Conservation (phyloP, 2,113 vertebrate genomes). For the Festucalex cinctus region DNA sequence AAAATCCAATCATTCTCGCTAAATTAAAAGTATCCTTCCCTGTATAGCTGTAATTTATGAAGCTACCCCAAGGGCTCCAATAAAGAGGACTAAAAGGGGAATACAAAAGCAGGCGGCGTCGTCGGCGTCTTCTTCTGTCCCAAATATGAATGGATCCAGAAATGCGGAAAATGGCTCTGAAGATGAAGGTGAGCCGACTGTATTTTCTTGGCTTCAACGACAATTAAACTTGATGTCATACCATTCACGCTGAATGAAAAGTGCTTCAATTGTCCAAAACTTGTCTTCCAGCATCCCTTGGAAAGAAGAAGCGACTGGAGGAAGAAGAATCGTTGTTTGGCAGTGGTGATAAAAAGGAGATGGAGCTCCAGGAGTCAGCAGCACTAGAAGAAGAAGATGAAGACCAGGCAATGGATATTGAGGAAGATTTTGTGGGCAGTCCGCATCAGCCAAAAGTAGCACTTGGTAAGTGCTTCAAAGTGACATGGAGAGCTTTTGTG, state of each 20-base stretch:
- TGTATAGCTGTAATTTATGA: conserved; percentile 17
- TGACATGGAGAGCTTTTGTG: too few relatives aligned
- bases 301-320: too few relatives aligned
- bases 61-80: conserved; percentile 37
- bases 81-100: conserved; percentile 38
- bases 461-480: conserved; percentile 12
- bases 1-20: neutral
- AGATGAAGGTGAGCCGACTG: conserved; percentile 29
- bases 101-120: neutral
- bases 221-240: neutral
- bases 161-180: conserved; percentile 26
- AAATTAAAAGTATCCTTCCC: neutral
- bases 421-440: neutral
- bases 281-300: conserved; percentile 36
- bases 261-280: neutral
- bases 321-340: neutral
- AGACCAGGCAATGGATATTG: conserved; percentile 27
- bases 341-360: conserved; percentile 16
- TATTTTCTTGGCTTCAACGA: neutral
- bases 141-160: conserved; percentile 35
- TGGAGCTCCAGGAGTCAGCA: conserved; percentile 42
- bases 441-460: neutral
- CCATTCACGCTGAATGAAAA: neutral
- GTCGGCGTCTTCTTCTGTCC: neutral
- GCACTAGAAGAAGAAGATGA: conserved; percentile 16